phyloP scores from a whole-genome alignment of 2,113 vertebrate genomes.

The Chloropsis hardwickii region DNA sequence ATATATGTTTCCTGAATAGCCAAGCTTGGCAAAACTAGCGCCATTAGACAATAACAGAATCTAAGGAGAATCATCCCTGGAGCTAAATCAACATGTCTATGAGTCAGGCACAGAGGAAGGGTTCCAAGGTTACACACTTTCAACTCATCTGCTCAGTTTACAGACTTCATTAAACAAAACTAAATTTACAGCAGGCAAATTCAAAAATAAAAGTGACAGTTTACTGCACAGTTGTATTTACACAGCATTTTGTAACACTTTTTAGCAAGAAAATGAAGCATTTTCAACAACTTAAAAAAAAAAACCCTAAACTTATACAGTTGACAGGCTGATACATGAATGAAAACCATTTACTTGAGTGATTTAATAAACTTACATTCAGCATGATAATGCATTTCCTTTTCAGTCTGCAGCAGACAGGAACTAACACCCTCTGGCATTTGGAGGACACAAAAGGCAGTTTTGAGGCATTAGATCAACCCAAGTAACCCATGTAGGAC shows the following conservation, averaged over 20 bases:
- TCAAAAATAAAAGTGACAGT: not conserved
- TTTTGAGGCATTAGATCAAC: not conserved
- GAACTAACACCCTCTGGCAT: not conserved
- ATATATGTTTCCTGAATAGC: not conserved
- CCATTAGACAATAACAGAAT: not conserved
- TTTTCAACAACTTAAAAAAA: not conserved
- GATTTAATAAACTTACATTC: not conserved
- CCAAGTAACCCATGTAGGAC: not conserved
- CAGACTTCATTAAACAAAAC: not conserved
- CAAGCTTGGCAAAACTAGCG: not conserved
- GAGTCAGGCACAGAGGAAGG: not conserved
- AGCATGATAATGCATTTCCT: not conserved
- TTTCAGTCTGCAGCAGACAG: not conserved
- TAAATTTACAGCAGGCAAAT: not conserved
- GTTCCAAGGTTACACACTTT: not conserved
- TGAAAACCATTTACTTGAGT: not conserved
- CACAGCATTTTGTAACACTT: not conserved
- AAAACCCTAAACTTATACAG: not conserved
- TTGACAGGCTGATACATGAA: not conserved
- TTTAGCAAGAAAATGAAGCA: not conserved
- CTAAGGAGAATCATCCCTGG: not conserved
- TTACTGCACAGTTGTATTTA: not conserved
- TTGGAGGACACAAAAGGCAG: not conserved
- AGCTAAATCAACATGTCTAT: not conserved
- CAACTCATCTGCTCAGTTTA: not conserved